Conservation (phyloP, 2,113 vertebrate species). For the Zeus faber region DNA sequence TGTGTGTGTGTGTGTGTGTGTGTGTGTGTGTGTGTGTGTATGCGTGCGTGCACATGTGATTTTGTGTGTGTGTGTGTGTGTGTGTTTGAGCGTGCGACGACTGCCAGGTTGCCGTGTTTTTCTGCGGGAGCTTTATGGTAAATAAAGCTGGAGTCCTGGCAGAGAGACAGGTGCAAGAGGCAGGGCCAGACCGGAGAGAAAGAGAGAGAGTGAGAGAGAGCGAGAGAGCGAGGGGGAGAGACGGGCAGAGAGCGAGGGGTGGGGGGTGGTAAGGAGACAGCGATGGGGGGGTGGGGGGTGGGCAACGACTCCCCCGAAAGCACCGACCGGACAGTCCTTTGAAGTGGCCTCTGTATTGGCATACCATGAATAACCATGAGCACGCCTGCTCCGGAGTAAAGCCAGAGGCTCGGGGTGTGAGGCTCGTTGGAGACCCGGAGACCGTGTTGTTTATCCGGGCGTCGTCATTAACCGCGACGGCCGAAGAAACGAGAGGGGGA, state of each 20-base stretch:
- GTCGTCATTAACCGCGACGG: conserved; percentile 22
- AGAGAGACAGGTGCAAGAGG: conserved; percentile 51
- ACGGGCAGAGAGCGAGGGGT: neutral
- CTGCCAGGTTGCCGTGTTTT: too few relatives aligned
- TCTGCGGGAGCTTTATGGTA: conserved; percentile 59
- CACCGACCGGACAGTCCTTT: conserved; percentile 62
- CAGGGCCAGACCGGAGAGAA: conserved; percentile 38
- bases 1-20: conserved; percentile 5
- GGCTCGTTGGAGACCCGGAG: conserved; percentile 46
- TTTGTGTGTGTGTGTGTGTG: conserved; percentile 1
- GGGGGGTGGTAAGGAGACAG: conserved; percentile 10
- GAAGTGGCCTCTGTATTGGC: conserved; percentile 68
- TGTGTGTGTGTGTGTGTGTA: conserved; percentile 4
- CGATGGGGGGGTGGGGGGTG: conserved; percentile 1
- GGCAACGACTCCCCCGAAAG: conserved; percentile 41
- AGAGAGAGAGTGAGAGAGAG: conserved; percentile 6
- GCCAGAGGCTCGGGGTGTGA: conserved; percentile 37
- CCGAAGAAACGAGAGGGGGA: too few relatives aligned
- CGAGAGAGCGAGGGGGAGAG: conserved; percentile 23
- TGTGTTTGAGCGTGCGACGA: too few relatives aligned
- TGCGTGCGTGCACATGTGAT: neutral
- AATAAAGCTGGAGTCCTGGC: conserved; percentile 58
- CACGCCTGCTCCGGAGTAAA: conserved; percentile 49
- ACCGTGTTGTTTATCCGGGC: conserved; percentile 19
- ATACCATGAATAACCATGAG: conserved; percentile 69